Evolutionary conservation across 2,113 vertebrate species (phyloP).

Genomic region (Gasterosteus nipponicus): DNA sequence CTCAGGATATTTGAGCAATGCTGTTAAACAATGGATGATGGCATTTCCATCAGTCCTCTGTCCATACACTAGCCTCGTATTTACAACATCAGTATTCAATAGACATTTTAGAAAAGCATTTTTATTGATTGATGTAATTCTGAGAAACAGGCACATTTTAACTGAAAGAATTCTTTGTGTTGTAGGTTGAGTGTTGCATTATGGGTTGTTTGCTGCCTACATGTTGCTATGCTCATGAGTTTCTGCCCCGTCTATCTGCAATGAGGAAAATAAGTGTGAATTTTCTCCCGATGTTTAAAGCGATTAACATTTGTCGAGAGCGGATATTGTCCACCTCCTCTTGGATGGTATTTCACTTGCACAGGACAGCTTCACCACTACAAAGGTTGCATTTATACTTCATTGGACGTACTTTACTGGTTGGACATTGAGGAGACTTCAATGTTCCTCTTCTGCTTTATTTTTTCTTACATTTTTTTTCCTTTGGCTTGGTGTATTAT

Average conservation of each 20-base stretch:
- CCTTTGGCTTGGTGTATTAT: too few relatives aligned
- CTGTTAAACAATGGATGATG: background rate
- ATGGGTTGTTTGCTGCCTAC: background rate
- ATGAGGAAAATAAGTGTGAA: background rate
- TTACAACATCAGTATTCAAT: background rate
- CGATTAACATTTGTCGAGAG: background rate
- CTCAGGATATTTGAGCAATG: background rate
- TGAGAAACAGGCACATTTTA: background rate
- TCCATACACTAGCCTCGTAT: background rate
- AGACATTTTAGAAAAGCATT: background rate
- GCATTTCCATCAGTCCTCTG: background rate
- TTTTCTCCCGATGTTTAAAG: background rate
- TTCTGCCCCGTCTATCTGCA: background rate
- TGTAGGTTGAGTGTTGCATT: background rate
- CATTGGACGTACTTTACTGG: background rate
- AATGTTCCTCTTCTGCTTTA: too few relatives aligned
- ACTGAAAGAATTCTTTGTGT: background rate
- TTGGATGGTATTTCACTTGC: too few relatives aligned
- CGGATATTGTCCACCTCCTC: background rate
- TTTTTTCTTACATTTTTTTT: too few relatives aligned
- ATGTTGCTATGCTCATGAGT: background rate
- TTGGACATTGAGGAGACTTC: too few relatives aligned
- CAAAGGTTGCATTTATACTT: conserved; percentile 3
- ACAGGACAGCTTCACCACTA: background rate
- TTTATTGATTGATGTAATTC: background rate